These are phyloP conservation scores for Iguana delicatissima DNA, from an alignment of 2,797 vertebrate species.

Conservation along the genomic window DNA sequence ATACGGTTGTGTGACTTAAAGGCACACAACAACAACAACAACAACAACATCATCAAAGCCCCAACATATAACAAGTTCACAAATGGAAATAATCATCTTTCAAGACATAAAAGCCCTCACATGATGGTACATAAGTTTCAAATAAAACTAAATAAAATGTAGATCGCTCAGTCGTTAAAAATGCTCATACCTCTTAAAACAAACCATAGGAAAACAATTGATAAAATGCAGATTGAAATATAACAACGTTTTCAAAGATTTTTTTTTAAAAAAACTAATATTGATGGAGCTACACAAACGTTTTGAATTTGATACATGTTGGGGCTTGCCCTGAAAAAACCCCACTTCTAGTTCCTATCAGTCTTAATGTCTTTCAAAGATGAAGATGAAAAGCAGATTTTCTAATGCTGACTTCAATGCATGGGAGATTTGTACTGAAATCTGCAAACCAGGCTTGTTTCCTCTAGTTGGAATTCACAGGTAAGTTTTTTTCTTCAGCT, in stretches of 20 bases:
- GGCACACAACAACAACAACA: too few relatives aligned
- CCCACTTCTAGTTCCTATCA: neutral
- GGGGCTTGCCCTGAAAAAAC: neutral
- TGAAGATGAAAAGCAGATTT: neutral
- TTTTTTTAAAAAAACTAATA: neutral
- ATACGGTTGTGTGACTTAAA: too few relatives aligned
- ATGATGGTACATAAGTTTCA: neutral
- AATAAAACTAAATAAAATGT: neutral
- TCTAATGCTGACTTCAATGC: neutral
- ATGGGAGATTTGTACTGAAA: neutral
- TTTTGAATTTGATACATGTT: neutral
- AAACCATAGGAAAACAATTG: neutral
- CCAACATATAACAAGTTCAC: too few relatives aligned
- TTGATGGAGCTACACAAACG: neutral
- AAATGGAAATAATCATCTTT: neutral
- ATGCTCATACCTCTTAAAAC: neutral
- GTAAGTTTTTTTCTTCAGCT: constrained; percentile 28
- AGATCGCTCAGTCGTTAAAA: neutral
- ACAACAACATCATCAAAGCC: too few relatives aligned
- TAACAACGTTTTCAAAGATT: neutral
- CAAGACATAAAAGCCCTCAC: neutral
- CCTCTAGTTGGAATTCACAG: neutral
- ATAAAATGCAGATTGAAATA: neutral
- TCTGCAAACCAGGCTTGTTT: neutral
- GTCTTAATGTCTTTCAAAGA: neutral